Conservation (phyloP, 2,797 vertebrate species). For the Myiotriccus ornatus region DNA sequence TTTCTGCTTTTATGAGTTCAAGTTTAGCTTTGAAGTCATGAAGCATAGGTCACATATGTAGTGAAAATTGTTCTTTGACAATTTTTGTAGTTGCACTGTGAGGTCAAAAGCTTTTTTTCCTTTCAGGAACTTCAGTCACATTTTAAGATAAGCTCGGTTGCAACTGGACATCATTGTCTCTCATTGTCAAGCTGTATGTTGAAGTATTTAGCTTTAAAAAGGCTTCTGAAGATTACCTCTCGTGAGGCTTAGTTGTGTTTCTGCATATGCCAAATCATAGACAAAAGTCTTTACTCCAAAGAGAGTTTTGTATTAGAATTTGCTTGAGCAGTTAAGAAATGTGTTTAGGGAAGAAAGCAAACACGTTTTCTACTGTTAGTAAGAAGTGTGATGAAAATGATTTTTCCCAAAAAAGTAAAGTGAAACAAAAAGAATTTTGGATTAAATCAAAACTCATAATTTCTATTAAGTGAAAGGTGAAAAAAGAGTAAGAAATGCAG, state of each 20-base stretch:
- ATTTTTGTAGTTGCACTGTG: background rate
- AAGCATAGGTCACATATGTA: background rate
- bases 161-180: background rate
- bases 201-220: background rate
- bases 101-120: background rate
- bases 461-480: background rate
- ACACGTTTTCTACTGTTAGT: background rate
- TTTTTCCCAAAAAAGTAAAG: background rate
- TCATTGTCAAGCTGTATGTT: background rate
- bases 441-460: background rate
- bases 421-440: background rate
- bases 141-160: conserved; percentile 12
- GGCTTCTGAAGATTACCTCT: background rate
- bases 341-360: background rate
- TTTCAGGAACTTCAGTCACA: background rate
- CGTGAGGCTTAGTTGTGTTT: background rate
- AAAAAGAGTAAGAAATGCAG: background rate
- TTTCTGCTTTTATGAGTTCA: conserved; percentile 29
- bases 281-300: background rate
- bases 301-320: background rate
- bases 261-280: background rate
- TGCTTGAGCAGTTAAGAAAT: background rate
- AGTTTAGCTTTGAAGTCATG: background rate
- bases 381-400: background rate
- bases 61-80: background rate